Evolutionary conservation across 2,888 invertebrate species (phyloP).

Genomic region (Hemistola chrysoprasaria): DNA sequence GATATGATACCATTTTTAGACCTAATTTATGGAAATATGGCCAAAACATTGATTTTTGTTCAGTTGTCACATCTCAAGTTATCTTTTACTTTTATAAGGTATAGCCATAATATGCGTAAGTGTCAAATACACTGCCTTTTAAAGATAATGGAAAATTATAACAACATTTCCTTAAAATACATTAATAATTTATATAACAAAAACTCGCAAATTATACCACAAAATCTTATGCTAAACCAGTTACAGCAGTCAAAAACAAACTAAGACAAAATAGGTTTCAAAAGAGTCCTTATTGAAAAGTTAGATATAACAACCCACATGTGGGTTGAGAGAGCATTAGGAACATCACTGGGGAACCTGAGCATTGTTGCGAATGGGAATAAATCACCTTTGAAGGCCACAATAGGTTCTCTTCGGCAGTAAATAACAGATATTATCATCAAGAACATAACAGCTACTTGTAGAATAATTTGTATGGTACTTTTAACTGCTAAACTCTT

Average conservation of each 20-base stretch:
- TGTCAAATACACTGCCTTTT: too few relatives aligned
- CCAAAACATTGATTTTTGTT: too few relatives aligned
- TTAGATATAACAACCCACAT: conserved; percentile 74
- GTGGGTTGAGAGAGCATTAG: conserved; percentile 71
- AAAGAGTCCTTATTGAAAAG: conserved; percentile 61
- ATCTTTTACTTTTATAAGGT: too few relatives aligned
- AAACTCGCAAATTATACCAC: conserved; percentile 12
- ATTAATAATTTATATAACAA: conserved; percentile 4
- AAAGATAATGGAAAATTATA: not conserved
- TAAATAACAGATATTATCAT: conserved; percentile 65
- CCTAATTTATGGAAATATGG: too few relatives aligned
- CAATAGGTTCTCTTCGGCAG: conserved; percentile 69
- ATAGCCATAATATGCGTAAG: too few relatives aligned
- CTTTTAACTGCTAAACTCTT: conserved; percentile 66
- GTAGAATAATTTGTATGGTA: conserved; percentile 56
- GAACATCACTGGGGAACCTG: conserved; percentile 65
- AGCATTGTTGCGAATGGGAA: conserved; percentile 66
- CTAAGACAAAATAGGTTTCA: conserved; percentile 60
- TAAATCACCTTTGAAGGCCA: conserved; percentile 60
- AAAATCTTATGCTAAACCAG: not conserved
- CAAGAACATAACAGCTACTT: conserved; percentile 52
- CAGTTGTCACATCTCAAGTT: too few relatives aligned
- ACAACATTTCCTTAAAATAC: not conserved
- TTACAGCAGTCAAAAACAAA: conserved; percentile 3
- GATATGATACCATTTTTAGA: too few relatives aligned